phyloP scores from a whole-genome alignment of 2,888 invertebrate genomes.

The Parochlus steinenii region DNA sequence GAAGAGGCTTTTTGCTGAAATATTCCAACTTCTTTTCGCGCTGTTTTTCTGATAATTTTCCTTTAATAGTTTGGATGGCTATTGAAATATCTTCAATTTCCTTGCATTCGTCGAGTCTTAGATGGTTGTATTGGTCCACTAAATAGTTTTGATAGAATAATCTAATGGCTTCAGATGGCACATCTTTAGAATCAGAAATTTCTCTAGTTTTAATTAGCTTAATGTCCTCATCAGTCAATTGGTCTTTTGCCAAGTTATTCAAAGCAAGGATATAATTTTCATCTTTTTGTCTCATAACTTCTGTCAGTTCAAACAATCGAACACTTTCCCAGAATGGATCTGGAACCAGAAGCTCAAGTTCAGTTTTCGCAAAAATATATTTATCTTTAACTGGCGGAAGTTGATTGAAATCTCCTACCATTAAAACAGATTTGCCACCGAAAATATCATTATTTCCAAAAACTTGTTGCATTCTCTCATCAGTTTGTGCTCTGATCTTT shows the following conservation, averaged over 20 bases:
- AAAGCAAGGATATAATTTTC: slow-evolving; percentile 18
- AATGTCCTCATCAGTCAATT: slow-evolving; percentile 16
- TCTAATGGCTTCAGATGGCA: slow-evolving; percentile 3
- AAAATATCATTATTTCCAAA: slow-evolving; percentile 17
- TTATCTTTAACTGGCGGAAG: slow-evolving; percentile 20
- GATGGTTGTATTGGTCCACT: neutral
- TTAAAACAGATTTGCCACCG: slow-evolving; percentile 21
- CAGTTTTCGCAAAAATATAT: slow-evolving; percentile 15
- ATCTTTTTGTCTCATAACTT: slow-evolving; percentile 21
- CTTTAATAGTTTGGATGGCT: no score
- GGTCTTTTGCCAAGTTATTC: slow-evolving; percentile 17
- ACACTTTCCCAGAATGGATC: slow-evolving; percentile 17
- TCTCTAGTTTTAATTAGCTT: slow-evolving; percentile 15
- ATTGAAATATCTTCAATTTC: no score
- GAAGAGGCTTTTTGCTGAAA: no score
- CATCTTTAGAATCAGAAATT: neutral
- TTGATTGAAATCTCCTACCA: slow-evolving; percentile 23
- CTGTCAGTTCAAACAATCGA: slow-evolving; percentile 18
- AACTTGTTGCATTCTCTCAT: slow-evolving; percentile 20
- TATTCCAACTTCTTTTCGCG: no score
- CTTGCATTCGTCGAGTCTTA: slow-evolving; percentile 13
- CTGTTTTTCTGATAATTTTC: no score
- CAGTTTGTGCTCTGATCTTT: slow-evolving; percentile 17
- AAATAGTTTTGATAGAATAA: neutral
- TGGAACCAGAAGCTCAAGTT: slow-evolving; percentile 7